phyloP scores from a whole-genome alignment of 2,113 vertebrate genomes.

The Menura novaehollandiae region DNA sequence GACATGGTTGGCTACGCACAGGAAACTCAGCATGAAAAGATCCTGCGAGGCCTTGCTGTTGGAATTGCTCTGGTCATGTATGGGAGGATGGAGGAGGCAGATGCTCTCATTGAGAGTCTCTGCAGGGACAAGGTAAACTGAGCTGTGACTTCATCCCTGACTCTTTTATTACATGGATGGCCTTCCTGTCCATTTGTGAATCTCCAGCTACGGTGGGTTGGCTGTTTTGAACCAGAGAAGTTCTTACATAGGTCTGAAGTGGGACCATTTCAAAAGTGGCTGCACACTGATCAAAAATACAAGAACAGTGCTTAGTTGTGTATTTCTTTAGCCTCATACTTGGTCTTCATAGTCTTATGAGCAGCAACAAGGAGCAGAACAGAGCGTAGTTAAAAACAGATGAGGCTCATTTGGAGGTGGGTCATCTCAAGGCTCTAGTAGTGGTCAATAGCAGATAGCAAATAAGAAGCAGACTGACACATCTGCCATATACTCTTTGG shows the following conservation, averaged over 20 bases:
- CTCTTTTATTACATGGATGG: neutral
- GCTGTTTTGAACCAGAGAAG: neutral
- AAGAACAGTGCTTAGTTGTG: neutral
- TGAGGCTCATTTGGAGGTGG: neutral
- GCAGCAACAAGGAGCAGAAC: neutral
- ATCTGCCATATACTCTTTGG: neutral
- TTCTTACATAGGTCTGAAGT: neutral
- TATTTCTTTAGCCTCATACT: neutral
- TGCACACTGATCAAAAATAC: neutral
- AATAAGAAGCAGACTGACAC: neutral
- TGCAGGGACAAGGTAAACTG: constrained; percentile 92
- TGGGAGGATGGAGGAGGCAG: constrained; percentile 96
- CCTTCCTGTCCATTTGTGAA: neutral
- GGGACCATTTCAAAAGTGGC: neutral
- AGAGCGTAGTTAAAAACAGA: neutral
- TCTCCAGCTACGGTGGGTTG: neutral
- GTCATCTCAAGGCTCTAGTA: neutral
- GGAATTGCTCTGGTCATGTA: constrained; percentile 98
- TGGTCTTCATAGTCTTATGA: neutral
- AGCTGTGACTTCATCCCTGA: neutral
- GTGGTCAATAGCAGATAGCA: neutral
- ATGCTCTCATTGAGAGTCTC: constrained; percentile 96
- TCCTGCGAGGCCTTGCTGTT: constrained; percentile 92
- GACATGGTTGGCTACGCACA: constrained; percentile 99
- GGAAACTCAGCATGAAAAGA: constrained; percentile 98